A percentile compares a stretch with the other conserved stretches of the same genome.
These are phyloP conservation scores for Microplitis deprimator DNA, from an alignment of 2,888 invertebrate species.

Conservation along the genomic window DNA sequence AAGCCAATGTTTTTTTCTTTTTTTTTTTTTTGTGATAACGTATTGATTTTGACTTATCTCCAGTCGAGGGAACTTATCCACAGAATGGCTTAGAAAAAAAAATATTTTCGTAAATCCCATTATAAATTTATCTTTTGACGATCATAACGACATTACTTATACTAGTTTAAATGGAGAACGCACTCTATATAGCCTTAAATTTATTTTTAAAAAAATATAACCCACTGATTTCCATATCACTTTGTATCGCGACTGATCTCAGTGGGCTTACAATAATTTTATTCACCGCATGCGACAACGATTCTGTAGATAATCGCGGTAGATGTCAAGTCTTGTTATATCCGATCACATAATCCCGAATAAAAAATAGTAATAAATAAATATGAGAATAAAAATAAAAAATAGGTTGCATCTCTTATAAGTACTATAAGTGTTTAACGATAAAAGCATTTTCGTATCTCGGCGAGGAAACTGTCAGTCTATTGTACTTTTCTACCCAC, in stretches of 20 bases:
- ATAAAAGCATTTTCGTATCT: not conserved
- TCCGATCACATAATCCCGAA: not conserved
- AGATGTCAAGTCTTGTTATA: not conserved
- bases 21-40: not conserved
- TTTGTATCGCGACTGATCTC: not conserved
- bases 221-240: not conserved
- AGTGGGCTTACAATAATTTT: not conserved
- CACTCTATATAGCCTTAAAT: not conserved
- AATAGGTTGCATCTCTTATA: not conserved
- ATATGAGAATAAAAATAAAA: not conserved
- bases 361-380: not conserved
- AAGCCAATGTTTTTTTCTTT: not conserved
- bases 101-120: not conserved
- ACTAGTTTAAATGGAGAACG: not conserved
- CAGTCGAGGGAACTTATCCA: not conserved
- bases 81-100: not conserved
- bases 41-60: slow-evolving; percentile 3
- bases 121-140: not conserved
- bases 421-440: not conserved
- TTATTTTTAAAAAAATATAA: not conserved
- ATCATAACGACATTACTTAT: not conserved
- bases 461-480: not conserved
- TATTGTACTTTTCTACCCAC: not conserved
- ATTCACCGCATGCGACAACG: not conserved
- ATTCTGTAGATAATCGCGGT: not conserved